A percentile compares a stretch with the other conserved stretches of the same genome.
Evolutionary conservation across 2,113 vertebrate genomes (phyloP).

Genomic region (Crotophaga sulcirostris): DNA sequence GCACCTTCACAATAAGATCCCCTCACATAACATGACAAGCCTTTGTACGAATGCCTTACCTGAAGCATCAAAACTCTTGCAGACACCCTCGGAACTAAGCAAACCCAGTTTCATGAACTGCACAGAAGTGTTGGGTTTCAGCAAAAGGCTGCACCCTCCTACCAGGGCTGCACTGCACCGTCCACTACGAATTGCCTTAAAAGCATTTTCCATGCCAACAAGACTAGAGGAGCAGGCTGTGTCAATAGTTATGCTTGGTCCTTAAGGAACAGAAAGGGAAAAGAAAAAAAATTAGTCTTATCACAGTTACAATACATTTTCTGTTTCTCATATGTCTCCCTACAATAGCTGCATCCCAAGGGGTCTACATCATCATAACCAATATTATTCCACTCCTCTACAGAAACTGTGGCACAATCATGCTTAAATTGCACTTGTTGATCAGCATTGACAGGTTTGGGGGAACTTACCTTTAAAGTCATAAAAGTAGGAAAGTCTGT

Average conservation of each 20-base stretch:
- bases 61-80: slow-evolving; percentile 88
- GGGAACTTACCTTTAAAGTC: slow-evolving; percentile 85
- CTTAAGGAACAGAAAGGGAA: slow-evolving; percentile 58
- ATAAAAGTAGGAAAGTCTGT: slow-evolving; percentile 93
- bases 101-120: slow-evolving; percentile 97
- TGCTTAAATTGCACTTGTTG: background rate
- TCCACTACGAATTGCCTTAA: slow-evolving; percentile 84
- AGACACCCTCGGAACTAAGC: slow-evolving; percentile 89
- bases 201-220: slow-evolving; percentile 87
- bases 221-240: slow-evolving; percentile 96
- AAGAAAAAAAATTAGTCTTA: background rate
- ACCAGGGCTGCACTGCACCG: slow-evolving; percentile 86
- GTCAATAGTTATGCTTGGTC: slow-evolving; percentile 92
- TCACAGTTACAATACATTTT: background rate
- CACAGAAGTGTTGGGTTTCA: slow-evolving; percentile 94
- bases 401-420: background rate
- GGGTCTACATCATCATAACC: background rate
- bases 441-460: background rate
- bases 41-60: slow-evolving; percentile 71
- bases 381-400: background rate
- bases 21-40: background rate
- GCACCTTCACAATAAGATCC: background rate
- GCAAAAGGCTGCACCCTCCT: slow-evolving; percentile 88
- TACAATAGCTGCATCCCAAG: background rate
- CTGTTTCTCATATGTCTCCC: background rate